These are phyloP conservation scores for Centropus unirufus DNA, from an alignment of 2,113 vertebrate species.

Conservation along the genomic window DNA sequence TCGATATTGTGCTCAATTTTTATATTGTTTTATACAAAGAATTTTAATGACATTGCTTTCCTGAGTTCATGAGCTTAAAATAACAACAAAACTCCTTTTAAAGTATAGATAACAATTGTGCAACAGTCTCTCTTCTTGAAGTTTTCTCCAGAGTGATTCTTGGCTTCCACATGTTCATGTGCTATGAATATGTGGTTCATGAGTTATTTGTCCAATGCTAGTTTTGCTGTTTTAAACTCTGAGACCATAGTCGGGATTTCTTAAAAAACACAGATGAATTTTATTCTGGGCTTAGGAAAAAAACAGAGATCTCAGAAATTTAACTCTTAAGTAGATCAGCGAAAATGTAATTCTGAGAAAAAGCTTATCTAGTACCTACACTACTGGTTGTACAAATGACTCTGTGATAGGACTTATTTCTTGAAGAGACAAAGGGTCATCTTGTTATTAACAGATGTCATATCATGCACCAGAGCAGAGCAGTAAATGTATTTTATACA, in stretches of 20 bases:
- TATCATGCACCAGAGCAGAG: background rate
- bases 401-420: background rate
- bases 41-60: background rate
- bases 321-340: background rate
- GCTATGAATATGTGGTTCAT: background rate
- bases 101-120: too few species aligned
- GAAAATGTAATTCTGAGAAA: background rate
- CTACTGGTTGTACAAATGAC: background rate
- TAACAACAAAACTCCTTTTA: background rate
- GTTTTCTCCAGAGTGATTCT: background rate
- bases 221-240: background rate
- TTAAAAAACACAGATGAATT: background rate
- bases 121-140: background rate
- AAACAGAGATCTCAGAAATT: background rate
- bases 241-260: background rate
- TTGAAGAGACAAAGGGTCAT: background rate
- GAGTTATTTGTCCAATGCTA: background rate
- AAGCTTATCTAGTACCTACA: background rate
- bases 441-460: background rate
- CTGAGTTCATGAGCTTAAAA: background rate
- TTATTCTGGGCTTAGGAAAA: background rate
- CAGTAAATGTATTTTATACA: background rate
- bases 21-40: background rate
- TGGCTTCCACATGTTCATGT: background rate
- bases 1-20: background rate